Base-by-base conservation (phyloP, 2,888 invertebrate genomes). In the Dryocosmus kuriphilus region DNA sequence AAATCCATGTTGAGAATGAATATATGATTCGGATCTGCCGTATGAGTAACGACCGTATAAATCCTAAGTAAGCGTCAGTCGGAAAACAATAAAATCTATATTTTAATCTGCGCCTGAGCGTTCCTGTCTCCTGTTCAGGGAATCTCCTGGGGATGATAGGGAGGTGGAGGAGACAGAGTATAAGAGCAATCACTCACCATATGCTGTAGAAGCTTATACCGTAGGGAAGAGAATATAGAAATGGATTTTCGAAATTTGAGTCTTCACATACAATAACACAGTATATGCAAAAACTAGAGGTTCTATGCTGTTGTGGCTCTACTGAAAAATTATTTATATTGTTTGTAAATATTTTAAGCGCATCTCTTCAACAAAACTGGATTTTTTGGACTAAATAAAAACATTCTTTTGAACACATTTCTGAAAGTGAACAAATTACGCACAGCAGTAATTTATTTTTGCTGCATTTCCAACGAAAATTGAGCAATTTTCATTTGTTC, bases 11-110 rank as follows among this genome's bases (percentile, higher is more conserved):
- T 67, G 60, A 65, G 51, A 55, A 32, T 85, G 84, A 85, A 84
- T 85, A 84, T 84, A 85, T 83, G 88, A 86, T 85, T 84, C 82
- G 80, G 75, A 60, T 74, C 79, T 74, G 81, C 81, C 80, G 86
- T 77, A 81, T 89, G 89, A 89, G 86, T 88, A 88, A 90, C 86
- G 86, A 81, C 84, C 85, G 80, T 84, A 89, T 88, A 89, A 89
- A 89, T 89, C 86, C 85, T 82, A 77, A 80, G 82, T 80, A 84
- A 85, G 83, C 82, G 85, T 83, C 85, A 81, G 81, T 83, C 83
- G 85, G 84, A 86, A 89, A 89, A 89, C 90, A 89, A 90, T 90
- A 88, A 90, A 90, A 89, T 88, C 89, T 89, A 89, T 90, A 90
- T 89, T 90, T 89, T 89, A 90, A 90, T 89, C 88, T 85, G 83